Evolutionary conservation across 2,797 vertebrate species (phyloP).

Genomic region (Semotilus atromaculatus): DNA sequence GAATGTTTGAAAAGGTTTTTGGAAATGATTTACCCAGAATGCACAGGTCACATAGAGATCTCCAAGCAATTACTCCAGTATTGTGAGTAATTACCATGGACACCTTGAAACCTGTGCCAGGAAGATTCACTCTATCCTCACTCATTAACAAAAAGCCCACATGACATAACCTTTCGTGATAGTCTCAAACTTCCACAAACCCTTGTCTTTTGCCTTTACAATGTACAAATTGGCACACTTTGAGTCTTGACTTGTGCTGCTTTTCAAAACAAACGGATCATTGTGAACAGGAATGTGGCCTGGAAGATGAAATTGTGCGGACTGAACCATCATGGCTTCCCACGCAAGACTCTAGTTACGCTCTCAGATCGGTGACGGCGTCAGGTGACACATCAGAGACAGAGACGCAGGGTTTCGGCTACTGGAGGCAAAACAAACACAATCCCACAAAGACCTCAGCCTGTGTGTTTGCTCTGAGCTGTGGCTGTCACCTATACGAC

Average conservation of each 20-base stretch:
- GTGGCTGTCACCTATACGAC: neutral
- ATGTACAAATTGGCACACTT: conserved; percentile 13
- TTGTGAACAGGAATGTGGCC: conserved; percentile 43
- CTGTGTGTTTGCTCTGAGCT: conserved; percentile 11
- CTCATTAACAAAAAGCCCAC: conserved; percentile 43
- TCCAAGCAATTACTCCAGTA: conserved; percentile 9
- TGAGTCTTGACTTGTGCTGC: conserved; percentile 19
- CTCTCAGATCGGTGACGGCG: conserved; percentile 46
- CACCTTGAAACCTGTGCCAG: conserved; percentile 35
- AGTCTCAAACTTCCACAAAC: neutral
- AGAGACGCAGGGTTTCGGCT: conserved; percentile 4
- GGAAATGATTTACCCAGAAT: conserved; percentile 26
- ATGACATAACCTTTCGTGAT: conserved; percentile 35
- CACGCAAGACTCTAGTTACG: conserved; percentile 43
- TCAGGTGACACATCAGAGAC: conserved; percentile 53
- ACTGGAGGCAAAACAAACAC: conserved; percentile 56
- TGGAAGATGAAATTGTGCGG: conserved; percentile 44
- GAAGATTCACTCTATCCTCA: conserved; percentile 42
- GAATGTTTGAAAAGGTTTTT: neutral
- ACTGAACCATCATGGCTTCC: conserved; percentile 41
- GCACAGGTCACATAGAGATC: neutral
- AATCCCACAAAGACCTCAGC: conserved; percentile 41
- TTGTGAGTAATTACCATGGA: conserved; percentile 15
- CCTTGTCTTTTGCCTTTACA: conserved; percentile 2
- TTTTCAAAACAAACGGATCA: conserved; percentile 39